These are phyloP conservation scores for Odocoileus virginianus DNA, from an alignment of 2,113 vertebrate species.

Conservation along the genomic window DNA sequence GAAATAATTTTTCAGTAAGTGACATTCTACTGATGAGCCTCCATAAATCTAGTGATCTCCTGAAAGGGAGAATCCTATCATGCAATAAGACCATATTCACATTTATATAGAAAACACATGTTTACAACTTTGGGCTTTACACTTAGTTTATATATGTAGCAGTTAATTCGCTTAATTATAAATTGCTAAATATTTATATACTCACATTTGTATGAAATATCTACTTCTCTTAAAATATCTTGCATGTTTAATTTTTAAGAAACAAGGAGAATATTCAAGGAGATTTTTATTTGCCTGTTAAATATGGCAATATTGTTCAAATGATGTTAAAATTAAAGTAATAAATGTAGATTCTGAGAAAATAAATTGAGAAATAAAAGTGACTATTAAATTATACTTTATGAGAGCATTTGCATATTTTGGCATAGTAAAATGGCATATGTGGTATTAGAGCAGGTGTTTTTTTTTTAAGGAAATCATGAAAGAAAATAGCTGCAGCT, in stretches of 20 bases:
- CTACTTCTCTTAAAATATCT: conserved; percentile 3
- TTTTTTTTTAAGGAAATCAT: conserved; percentile 37
- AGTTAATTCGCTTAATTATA: conserved; percentile 2
- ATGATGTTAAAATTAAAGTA: conserved; percentile 66
- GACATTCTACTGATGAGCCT: not conserved
- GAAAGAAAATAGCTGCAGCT: conserved; percentile 38
- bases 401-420: conserved; percentile 53
- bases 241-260: conserved; percentile 47
- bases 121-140: conserved; percentile 21
- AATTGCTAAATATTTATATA: conserved; percentile 33
- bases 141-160: not conserved
- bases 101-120: conserved; percentile 34
- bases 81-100: not conserved
- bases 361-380: conserved; percentile 63
- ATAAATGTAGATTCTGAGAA: conserved; percentile 48
- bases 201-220: conserved; percentile 16
- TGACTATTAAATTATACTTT: conserved; percentile 60
- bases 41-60: not conserved
- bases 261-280: conserved; percentile 57
- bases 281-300: conserved; percentile 66
- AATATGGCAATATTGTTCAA: conserved; percentile 62
- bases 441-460: not conserved
- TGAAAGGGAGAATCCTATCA: conserved; percentile 10
- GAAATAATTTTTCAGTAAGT: not conserved
- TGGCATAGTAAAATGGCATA: conserved; percentile 59